Evolutionary conservation across 2,113 vertebrate species (phyloP).

Genomic region (Toxostoma redivivum): DNA sequence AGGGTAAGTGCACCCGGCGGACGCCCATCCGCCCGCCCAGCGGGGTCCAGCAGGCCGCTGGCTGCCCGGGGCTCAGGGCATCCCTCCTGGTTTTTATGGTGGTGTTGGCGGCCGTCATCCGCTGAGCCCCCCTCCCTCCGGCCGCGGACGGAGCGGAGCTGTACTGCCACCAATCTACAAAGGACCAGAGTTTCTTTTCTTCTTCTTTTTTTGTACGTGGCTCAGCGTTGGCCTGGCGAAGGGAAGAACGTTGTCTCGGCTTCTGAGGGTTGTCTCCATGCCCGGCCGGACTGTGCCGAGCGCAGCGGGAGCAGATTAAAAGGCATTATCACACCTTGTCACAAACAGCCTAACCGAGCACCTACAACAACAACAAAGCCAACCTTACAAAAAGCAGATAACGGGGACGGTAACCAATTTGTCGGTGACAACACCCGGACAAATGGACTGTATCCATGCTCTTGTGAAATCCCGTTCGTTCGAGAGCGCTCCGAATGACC

Average conservation of each 20-base stretch:
- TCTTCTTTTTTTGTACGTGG: conserved; percentile 63
- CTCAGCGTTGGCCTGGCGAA: conserved; percentile 63
- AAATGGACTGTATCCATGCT: background rate
- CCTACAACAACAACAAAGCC: conserved; percentile 10
- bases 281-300: conserved; percentile 58
- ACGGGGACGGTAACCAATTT: background rate
- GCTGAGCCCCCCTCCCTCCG: conserved; percentile 50
- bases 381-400: conserved; percentile 24
- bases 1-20: conserved; percentile 80
- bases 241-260: conserved; percentile 50
- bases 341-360: conserved; percentile 57
- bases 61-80: conserved; percentile 52
- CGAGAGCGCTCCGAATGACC: conserved; percentile 43
- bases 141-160: background rate
- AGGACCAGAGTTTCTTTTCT: conserved; percentile 76
- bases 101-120: conserved; percentile 76
- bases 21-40: conserved; percentile 83
- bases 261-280: conserved; percentile 39
- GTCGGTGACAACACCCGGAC: background rate
- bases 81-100: conserved; percentile 71
- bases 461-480: conserved; percentile 1
- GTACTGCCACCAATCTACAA: conserved; percentile 71
- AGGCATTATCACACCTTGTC: conserved; percentile 47
- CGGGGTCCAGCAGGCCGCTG: conserved; percentile 87
- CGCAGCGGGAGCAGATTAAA: conserved; percentile 33